Evolutionary conservation across 2,113 vertebrate genomes (phyloP).

Genomic region (Xenotilapia caudafasciata): DNA sequence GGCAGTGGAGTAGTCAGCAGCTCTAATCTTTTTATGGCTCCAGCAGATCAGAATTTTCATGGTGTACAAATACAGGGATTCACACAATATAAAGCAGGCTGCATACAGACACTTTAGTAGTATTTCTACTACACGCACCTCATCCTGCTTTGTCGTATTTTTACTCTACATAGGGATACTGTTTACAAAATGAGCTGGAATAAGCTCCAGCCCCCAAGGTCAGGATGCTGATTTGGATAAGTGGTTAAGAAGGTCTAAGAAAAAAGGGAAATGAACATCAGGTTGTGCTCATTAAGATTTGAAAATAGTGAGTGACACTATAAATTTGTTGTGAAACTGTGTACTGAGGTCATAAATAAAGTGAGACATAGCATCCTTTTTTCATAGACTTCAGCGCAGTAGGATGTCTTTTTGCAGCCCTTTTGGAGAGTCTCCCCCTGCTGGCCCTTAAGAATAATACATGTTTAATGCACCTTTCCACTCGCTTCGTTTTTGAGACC

Average conservation of each 20-base stretch:
- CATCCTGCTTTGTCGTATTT: not conserved
- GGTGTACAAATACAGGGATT: not conserved
- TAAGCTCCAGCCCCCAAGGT: not conserved
- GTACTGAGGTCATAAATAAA: not conserved
- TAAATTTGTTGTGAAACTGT: not conserved
- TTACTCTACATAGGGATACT: not conserved
- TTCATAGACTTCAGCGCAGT: not conserved
- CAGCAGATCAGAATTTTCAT: not conserved
- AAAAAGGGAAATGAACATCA: not conserved
- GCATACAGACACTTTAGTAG: not conserved
- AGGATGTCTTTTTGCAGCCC: not conserved
- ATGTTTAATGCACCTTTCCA: not conserved
- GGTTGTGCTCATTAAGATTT: accelerated
- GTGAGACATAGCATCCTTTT: not conserved
- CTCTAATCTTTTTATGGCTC: not conserved
- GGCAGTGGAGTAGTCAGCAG: not conserved
- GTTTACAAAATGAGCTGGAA: not conserved
- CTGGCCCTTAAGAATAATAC: not conserved
- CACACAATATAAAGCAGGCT: not conserved
- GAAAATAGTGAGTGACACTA: not conserved
- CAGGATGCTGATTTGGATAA: not conserved
- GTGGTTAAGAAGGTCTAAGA: not conserved
- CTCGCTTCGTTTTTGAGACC: not conserved
- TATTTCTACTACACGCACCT: not conserved
- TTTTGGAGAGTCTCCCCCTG: not conserved